Evolutionary conservation across 2,888 invertebrate genomes (phyloP).

Genomic region (Cerceris ruficornis): DNA sequence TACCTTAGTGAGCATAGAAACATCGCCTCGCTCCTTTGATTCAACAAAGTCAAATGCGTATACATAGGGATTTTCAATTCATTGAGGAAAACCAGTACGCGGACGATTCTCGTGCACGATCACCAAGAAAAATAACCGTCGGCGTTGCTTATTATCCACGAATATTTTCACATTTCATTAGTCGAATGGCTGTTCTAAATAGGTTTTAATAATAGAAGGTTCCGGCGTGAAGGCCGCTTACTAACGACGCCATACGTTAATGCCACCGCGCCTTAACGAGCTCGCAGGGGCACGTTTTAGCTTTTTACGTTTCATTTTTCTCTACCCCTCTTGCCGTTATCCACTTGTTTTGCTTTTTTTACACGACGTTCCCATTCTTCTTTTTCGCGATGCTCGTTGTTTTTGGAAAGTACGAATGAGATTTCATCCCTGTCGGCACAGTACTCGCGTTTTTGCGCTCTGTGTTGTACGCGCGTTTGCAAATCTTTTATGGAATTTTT

Average conservation of each 20-base stretch:
- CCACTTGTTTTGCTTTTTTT: slow-evolving; percentile 43
- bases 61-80: too few species aligned
- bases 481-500: background rate
- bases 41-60: too few species aligned
- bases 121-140: slow-evolving; percentile 50
- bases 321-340: slow-evolving; percentile 10
- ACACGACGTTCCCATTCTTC: slow-evolving; percentile 49
- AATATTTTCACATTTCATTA: slow-evolving; percentile 70
- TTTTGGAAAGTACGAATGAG: slow-evolving; percentile 63
- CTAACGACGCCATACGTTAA: slow-evolving; percentile 78
- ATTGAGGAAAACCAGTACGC: background rate
- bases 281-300: slow-evolving; percentile 65
- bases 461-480: background rate
- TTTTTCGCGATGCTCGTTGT: slow-evolving; percentile 50
- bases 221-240: slow-evolving; percentile 62
- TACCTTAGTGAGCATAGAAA: too few species aligned
- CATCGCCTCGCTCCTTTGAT: too few species aligned
- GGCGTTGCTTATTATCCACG: slow-evolving; percentile 50
- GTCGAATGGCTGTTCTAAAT: slow-evolving; percentile 68
- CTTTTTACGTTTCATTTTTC: slow-evolving; percentile 62
- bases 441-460: background rate
- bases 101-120: slow-evolving; percentile 30
- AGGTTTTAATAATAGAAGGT: slow-evolving; percentile 75
- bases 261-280: slow-evolving; percentile 76
- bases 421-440: slow-evolving; percentile 51